phyloP scores from a whole-genome alignment of 2,888 invertebrate species.

The Aporophyla nigra region DNA sequence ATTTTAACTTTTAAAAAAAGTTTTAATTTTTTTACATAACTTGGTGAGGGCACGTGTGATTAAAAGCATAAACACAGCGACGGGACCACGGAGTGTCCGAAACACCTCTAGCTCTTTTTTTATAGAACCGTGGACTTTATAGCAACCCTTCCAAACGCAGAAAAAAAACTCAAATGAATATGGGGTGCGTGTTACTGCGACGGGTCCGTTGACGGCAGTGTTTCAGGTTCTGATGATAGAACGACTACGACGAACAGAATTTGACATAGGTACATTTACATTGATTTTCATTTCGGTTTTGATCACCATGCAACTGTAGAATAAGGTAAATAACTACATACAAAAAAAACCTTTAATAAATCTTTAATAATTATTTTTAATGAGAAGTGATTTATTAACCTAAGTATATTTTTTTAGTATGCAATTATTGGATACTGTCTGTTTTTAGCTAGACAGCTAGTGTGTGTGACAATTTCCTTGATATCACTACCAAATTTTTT shows the following conservation, averaged over 20 bases:
- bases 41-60: too few species aligned
- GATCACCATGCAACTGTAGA: background rate
- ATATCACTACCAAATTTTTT: background rate
- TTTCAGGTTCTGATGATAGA: slow-evolving; percentile 1
- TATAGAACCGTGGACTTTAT: background rate
- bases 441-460: background rate
- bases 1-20: too few species aligned
- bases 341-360: background rate
- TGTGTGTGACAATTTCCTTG: background rate
- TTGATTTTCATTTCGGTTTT: background rate
- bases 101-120: background rate
- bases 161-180: background rate
- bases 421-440: background rate
- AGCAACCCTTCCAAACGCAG: background rate
- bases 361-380: too few species aligned
- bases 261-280: background rate
- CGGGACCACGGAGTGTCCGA: background rate
- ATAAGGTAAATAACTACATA: background rate
- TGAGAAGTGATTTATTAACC: too few species aligned
- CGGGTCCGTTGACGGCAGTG: background rate
- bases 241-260: background rate
- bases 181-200: background rate
- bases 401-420: background rate
- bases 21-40: too few species aligned
- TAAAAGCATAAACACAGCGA: background rate